phyloP scores from a whole-genome alignment of 2,797 vertebrate genomes.

The Notamacropus eugenii region DNA sequence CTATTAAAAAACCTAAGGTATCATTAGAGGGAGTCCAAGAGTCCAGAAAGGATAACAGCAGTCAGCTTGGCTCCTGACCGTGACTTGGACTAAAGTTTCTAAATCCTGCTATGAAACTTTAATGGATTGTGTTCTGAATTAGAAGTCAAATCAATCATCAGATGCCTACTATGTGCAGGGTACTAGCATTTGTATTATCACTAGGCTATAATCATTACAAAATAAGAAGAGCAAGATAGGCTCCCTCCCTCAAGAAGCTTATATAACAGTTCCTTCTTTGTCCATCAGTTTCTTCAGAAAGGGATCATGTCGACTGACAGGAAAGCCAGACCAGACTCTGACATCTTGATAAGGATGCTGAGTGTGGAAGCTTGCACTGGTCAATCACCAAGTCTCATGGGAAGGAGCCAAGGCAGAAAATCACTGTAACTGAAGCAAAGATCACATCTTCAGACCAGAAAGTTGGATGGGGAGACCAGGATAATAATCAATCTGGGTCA shows the following conservation, averaged over 20 bases:
- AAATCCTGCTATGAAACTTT: not conserved
- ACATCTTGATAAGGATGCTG: not conserved
- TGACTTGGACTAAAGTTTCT: not conserved
- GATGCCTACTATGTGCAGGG: not conserved
- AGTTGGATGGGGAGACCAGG: not conserved
- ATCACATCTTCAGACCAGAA: not conserved
- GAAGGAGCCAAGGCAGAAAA: not conserved
- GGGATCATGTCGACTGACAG: not conserved
- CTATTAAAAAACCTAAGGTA: not conserved
- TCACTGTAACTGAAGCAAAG: not conserved
- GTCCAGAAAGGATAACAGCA: not conserved
- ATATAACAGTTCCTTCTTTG: not conserved
- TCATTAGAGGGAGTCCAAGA: not conserved
- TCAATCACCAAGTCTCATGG: not conserved
- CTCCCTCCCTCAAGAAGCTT: not conserved
- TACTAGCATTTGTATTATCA: not conserved
- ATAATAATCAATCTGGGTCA: not conserved
- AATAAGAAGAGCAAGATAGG: not conserved
- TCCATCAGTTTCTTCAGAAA: not conserved
- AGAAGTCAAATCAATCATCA: not conserved
- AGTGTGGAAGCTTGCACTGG: not conserved
- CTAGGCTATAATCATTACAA: not conserved
- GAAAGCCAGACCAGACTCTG: not conserved
- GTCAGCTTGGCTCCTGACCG: not conserved
- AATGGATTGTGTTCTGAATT: not conserved